Base-by-base conservation (phyloP, 2,113 vertebrate genomes). In the Rhinolophus sinicus region DNA sequence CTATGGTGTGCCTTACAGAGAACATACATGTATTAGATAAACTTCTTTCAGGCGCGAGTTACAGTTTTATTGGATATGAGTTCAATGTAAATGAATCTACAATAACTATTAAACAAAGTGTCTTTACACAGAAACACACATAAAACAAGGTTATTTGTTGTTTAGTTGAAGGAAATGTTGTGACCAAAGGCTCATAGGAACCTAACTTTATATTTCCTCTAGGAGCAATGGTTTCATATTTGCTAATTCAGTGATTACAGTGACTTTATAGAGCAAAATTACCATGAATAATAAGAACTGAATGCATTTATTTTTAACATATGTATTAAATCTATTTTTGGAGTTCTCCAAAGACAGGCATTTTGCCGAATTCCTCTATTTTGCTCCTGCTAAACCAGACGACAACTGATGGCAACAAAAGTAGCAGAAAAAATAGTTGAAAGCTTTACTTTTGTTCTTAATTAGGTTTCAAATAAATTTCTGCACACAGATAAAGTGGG, bases 391-490 rank as follows among this genome's bases (percentile, higher is more conserved):
- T 91, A 62, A 47, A n/a, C 12, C 84, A 11, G 50, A 93, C n/a
- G 8, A 87, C 44, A 83, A 52, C 24, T 24, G 9, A 11, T 26
- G 26, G 73, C 82, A 47, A 96, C 94, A 40, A 33, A 62, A 62
- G 22, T 21, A 83, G 64, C n/a, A 97, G n/a, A 35, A 94, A 97
- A 54, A 98, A 94, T 0, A 54, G 80, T 88, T 62, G 82, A 96
- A 96, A 95, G 30, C 22, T 50, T 58, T 33, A 78, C 54, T 93
- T 67, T 76, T 75, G 86, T 58, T 54, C 78, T 93, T 87, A 78
- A 72, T 84, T 85, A 54, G 16, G 47, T 26, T 94, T 83, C 56
- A 96, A 67, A 92, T 35, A 62, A 56, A 47, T 18, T 93, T 93
- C 67, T 80, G 26, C 24, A 52, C 89, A n/a, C 62, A 95, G 67